phyloP scores from a whole-genome alignment of 1,140 invertebrate species.

The Procambarus virginalis region DNA sequence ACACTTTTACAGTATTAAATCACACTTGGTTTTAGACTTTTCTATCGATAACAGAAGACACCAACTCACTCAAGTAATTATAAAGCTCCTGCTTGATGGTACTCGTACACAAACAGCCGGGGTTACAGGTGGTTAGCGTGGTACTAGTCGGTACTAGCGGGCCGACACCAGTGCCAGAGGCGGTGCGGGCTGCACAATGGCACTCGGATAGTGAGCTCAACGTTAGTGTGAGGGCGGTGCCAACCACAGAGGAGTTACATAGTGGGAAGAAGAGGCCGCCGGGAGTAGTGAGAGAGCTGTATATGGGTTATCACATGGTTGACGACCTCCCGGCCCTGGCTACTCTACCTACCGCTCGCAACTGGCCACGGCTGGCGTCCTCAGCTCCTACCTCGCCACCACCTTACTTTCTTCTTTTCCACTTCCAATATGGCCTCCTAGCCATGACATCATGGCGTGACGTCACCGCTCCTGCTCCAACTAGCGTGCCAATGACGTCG shows the following conservation, averaged over 20 bases:
- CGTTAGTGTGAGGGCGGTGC: conserved; percentile 8
- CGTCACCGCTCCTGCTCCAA: conserved; percentile 26
- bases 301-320: not conserved
- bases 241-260: not conserved
- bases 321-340: conserved; percentile 17
- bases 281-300: not conserved
- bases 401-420: conserved; percentile 58
- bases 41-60: not conserved
- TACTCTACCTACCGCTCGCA: conserved; percentile 48
- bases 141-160: not conserved
- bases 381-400: conserved; percentile 17
- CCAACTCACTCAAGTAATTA: not conserved
- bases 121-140: not conserved
- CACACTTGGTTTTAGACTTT: not conserved
- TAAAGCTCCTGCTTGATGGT: not conserved
- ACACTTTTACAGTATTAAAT: not conserved
- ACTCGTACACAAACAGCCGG: not conserved
- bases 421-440: conserved; percentile 58
- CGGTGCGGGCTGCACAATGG: not conserved
- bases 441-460: conserved; percentile 51
- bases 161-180: not conserved
- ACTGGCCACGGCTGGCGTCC: conserved; percentile 9
- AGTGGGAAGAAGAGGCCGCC: not conserved
- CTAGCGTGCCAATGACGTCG: not conserved
- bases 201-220: conserved; percentile 6